Base-by-base conservation (phyloP, 1,140 invertebrate genomes). In the Patella vulgata region DNA sequence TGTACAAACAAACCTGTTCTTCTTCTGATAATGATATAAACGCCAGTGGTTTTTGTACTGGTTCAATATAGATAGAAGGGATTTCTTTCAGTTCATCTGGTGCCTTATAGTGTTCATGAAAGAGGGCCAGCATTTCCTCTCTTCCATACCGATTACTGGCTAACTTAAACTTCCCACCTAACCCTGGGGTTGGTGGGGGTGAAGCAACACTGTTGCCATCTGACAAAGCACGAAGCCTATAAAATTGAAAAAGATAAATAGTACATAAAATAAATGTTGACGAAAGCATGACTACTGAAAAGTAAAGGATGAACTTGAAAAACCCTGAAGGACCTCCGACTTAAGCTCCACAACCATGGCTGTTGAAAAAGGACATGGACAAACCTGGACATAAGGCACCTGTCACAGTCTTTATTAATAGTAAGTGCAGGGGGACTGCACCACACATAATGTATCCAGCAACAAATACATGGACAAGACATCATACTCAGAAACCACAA, bases 41-140 rank as follows among this genome's bases (percentile, higher is more conserved):
- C 40, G 92, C 91, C 59, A 95, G 82, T 40, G 93, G 93, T 69
- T 88, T 86, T 78, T 93, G 90, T 72, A 89, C 84, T 81, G 92
- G 90, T 68, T 93, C 91, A 56, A 91, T 86, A 77, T 88, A 91
- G 12, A 95, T 84, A 47, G 87, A 86, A 65, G 88, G 86, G 74
- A 91, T 88, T 59, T 86, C 66, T 30, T 73, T 85, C 30, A 88
- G 79, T 48, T 93, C 83, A 54, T 88, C 87, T n/a, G 91, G 91
- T 55, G 90, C 85, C 73, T 87, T 87, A 55, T 87, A 85, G 73
- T 86, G 87, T 70, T 89, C 88, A 71, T 92, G 89, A 77, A 90
- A 94, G 33, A 95, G 79, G 43, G 92, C 91, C 59, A 96, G 82
- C 92, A 96, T 94, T 78, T 95, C 93, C 84, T 96, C 93, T 68